phyloP scores from a whole-genome alignment of 2,888 invertebrate species.

The Lithophane socia region DNA sequence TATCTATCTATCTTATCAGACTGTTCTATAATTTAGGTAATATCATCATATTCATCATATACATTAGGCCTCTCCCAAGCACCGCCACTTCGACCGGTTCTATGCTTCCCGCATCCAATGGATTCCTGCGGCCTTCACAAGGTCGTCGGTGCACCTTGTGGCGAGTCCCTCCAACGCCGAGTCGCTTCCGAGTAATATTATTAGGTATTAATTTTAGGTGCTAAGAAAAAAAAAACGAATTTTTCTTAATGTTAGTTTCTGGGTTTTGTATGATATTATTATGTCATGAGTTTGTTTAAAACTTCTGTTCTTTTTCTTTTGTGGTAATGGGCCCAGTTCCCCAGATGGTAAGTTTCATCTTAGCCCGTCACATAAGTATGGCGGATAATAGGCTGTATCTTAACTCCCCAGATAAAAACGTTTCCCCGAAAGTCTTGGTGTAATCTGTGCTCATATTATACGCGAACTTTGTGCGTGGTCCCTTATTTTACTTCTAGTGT shows the following conservation, averaged over 20 bases:
- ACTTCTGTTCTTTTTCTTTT: constrained; percentile 17
- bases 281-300: not conserved
- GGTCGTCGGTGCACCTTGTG: too few species aligned
- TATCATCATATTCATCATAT: not conserved
- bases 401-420: constrained; percentile 60
- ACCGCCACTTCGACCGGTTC: too few species aligned
- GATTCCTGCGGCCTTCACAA: too few species aligned
- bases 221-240: not conserved
- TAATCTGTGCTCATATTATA: constrained; percentile 58
- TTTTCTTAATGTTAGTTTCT: not conserved
- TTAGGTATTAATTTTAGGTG: not conserved
- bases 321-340: constrained; percentile 26
- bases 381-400: constrained; percentile 56
- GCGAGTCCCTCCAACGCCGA: too few species aligned
- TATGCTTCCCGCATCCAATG: too few species aligned
- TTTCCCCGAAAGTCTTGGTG: constrained; percentile 45
- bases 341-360: constrained; percentile 57
- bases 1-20: not conserved
- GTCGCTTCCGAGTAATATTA: not conserved
- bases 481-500: constrained; percentile 43
- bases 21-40: not conserved
- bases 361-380: constrained; percentile 62
- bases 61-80: too few species aligned
- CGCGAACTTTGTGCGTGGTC: constrained; percentile 44
- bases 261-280: not conserved